Conservation (phyloP, 1,140 invertebrate species). For the Magallana gigas region DNA sequence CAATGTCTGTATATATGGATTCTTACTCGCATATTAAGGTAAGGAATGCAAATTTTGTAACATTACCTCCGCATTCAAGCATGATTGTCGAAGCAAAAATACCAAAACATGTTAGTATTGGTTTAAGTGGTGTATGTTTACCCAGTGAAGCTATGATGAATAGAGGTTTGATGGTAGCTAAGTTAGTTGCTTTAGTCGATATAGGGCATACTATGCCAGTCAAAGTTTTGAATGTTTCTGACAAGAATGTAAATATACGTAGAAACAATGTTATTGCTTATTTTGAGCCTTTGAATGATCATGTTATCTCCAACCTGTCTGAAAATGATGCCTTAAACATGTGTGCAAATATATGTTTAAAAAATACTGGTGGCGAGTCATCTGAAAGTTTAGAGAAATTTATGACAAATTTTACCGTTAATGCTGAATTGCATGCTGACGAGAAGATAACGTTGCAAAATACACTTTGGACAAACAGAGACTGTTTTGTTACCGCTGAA, state of each 20-base stretch:
- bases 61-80: constrained; percentile 29
- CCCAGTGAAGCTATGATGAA: constrained; percentile 13
- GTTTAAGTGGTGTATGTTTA: constrained; percentile 28
- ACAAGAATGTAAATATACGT: constrained; percentile 41
- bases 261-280: constrained; percentile 20
- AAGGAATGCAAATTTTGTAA: constrained; percentile 31
- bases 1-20: neutral
- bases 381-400: constrained; percentile 17
- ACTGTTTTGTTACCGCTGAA: constrained; percentile 49
- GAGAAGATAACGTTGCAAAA: neutral
- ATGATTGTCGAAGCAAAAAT: constrained; percentile 36
- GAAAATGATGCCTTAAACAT: neutral
- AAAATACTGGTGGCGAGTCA: neutral
- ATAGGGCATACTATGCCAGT: neutral
- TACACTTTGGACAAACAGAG: constrained; percentile 41
- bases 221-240: constrained; percentile 39
- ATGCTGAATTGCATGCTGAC: constrained; percentile 22
- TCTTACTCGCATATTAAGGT: neutral
- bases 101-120: neutral
- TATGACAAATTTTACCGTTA: too few species aligned
- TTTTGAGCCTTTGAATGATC: neutral
- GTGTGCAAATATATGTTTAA: constrained; percentile 6
- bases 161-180: constrained; percentile 39
- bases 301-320: neutral
- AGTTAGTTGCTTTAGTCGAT: constrained; percentile 30